Base-by-base conservation (phyloP, 2,888 invertebrate genomes). In the Laothoe populi region DNA sequence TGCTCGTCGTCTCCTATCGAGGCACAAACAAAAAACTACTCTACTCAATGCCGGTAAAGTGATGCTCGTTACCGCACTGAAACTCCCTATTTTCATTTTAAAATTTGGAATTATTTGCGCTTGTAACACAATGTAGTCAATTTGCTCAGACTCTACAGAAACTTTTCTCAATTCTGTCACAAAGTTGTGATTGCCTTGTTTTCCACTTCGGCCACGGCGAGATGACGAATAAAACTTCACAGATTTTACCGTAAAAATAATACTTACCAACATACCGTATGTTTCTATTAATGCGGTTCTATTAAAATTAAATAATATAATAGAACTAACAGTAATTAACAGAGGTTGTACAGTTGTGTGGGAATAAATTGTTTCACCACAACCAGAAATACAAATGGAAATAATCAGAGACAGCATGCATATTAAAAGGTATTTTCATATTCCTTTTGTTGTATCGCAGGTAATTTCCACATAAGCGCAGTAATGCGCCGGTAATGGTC, bases 181-280 rank as follows among this genome's bases (percentile, higher is more conserved):
- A 78, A 87, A 87, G 77, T 88, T 86, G 79, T 84, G 85, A 88
- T 88, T 88, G 86, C 83, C 84, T 87, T 86, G 86, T 87, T 87
- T 87, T 83, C 84, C 77, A 83, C 82, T 81, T 77, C 80, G 77
- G 72, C 77, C 78, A 65, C 73, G 74, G 79, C 76, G 79, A 81
- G 78, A 85, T 84, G 84, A 83, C 80, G 78, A 81, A 86, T 83
- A 80, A 82, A 84, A 86, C 78, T 85, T 83, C 63, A 70, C 69
- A 74, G 70, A 72, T 74, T 72, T 67, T 58, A 59, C 59, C 42
- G 23, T 31, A 62, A 63, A 45, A 53, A 64, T 68, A 57, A 45
- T 64, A 42, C 59, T 64, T 61, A 63, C 59, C 31, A 4, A 26
- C 26, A 48, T 60, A 66, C 45, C 61, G 61, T 62, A 64, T 63